Evolutionary conservation across 2,113 vertebrate genomes (phyloP).

Genomic region (Budorcas taxicolor): DNA sequence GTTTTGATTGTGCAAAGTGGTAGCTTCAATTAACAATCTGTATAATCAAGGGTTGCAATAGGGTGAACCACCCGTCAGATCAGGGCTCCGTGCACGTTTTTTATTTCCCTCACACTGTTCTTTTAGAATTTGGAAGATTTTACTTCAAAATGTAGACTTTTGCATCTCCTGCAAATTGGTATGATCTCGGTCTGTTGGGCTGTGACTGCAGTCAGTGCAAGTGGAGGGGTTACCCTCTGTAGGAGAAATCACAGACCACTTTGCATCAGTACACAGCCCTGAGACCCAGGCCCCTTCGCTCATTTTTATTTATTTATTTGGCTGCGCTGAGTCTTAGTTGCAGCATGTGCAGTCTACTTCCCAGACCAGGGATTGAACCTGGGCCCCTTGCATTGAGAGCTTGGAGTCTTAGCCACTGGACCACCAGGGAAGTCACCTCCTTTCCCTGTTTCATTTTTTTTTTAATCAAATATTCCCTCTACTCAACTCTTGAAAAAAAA

Average conservation of each 20-base stretch:
- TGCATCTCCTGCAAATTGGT: fast-evolving
- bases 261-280: not conserved
- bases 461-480: not conserved
- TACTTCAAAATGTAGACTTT: not conserved
- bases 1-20: not conserved
- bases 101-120: not conserved
- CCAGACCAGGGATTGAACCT: not conserved
- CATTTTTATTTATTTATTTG: not conserved
- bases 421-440: not conserved
- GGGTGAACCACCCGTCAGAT: not conserved
- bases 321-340: not conserved
- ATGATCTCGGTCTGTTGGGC: fast-evolving
- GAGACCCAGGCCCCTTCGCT: fast-evolving
- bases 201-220: fast-evolving
- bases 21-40: not conserved
- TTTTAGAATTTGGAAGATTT: not conserved
- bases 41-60: fast-evolving
- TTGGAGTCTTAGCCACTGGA: not conserved
- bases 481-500: not conserved
- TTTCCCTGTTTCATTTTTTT: not conserved
- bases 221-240: fast-evolving
- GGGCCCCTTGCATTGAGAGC: not conserved
- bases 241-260: fast-evolving
- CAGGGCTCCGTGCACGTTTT: not conserved
- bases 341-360: not conserved